These are phyloP conservation scores for Dolichallabes microphthalmus DNA, from an alignment of 2,113 vertebrate species.

Conservation along the genomic window DNA sequence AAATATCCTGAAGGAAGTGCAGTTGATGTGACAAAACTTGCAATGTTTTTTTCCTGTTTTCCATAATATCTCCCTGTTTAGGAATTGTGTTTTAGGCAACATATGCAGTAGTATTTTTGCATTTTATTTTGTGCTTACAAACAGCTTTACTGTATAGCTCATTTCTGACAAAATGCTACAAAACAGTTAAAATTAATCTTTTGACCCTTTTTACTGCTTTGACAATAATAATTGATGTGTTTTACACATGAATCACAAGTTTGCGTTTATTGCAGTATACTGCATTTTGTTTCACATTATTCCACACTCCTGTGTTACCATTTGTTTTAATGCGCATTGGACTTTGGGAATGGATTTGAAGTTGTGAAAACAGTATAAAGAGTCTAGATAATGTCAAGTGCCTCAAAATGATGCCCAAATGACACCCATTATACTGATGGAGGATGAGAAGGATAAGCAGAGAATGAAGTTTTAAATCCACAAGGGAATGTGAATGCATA, in stretches of 20 bases:
- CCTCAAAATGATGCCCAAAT: conserved; percentile 36
- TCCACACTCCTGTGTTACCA: background rate
- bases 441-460: conserved; percentile 36
- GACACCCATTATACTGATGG: conserved; percentile 44
- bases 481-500: conserved; percentile 7
- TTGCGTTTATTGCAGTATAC: background rate
- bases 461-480: conserved; percentile 29
- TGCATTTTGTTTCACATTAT: background rate
- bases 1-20: conserved; percentile 53
- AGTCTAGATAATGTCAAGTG: conserved; percentile 37
- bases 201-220: background rate
- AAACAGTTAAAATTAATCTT: background rate
- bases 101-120: background rate
- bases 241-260: background rate
- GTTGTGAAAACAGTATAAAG: conserved; percentile 23
- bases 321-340: conserved; percentile 31
- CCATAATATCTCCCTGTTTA: conserved; percentile 28
- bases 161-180: background rate
- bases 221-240: no score
- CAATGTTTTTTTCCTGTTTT: conserved; percentile 51
- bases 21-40: conserved; percentile 45
- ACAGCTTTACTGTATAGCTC: background rate
- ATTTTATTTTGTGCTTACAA: conserved; percentile 32
- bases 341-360: conserved; percentile 23
- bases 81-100: conserved; percentile 36